Percentiles rank a stretch among this genome's conserved stretches.
These are phyloP conservation scores for Synergus itoensis DNA, from an alignment of 2,888 invertebrate genomes.

Conservation along the genomic window DNA sequence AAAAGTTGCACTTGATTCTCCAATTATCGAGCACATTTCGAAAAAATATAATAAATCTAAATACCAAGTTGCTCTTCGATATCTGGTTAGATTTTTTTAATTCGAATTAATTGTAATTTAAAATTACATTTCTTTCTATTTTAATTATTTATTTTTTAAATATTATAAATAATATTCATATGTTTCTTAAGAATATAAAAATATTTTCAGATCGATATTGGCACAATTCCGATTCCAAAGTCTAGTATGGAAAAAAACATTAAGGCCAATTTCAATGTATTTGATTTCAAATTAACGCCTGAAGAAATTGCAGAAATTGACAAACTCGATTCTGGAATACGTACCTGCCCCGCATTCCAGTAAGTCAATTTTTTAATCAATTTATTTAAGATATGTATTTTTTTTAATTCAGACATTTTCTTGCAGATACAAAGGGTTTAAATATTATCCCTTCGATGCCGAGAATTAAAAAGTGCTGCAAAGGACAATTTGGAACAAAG, in stretches of 20 bases:
- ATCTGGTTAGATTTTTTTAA: slow-evolving; percentile 79
- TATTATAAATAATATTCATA: background rate
- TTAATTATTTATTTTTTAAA: background rate
- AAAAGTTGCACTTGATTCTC: slow-evolving; percentile 76
- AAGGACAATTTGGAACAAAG: too few species aligned
- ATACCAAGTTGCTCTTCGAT: slow-evolving; percentile 82
- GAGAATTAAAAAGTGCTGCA: background rate
- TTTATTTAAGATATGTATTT: background rate
- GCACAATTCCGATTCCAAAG: slow-evolving; percentile 18
- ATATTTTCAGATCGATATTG: slow-evolving; percentile 29
- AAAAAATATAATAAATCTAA: slow-evolving; percentile 82
- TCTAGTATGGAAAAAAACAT: slow-evolving; percentile 11
- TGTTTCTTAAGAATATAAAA: background rate
- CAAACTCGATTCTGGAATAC: slow-evolving; percentile 12
- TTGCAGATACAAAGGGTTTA: slow-evolving; percentile 24
- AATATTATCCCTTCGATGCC: slow-evolving; percentile 13
- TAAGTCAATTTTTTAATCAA: background rate
- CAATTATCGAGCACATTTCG: slow-evolving; percentile 80
- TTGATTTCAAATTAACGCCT: slow-evolving; percentile 36
- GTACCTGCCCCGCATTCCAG: background rate
- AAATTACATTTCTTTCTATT: background rate
- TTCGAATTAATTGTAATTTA: background rate
- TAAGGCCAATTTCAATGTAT: slow-evolving; percentile 33
- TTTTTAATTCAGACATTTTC: background rate
- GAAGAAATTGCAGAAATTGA: slow-evolving; percentile 35